phyloP scores from a whole-genome alignment of 2,113 vertebrate genomes.

The Gobio gobio region DNA sequence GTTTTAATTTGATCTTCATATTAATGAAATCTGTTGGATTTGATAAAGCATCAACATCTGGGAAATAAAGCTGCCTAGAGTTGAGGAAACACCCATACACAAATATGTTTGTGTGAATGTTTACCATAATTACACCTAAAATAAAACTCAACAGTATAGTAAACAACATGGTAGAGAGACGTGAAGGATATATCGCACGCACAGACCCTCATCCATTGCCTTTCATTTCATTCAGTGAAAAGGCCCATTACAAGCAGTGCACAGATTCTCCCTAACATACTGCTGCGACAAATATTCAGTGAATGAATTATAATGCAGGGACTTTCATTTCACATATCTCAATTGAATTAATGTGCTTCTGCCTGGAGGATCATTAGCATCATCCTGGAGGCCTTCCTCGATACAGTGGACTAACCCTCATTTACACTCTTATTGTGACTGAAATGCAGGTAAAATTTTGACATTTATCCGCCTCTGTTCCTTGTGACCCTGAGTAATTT shows the following conservation, averaged over 20 bases:
- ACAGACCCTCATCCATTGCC: background rate
- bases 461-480: constrained; percentile 42
- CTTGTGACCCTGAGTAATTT: constrained; percentile 34
- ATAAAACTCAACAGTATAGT: no score
- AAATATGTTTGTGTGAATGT: no score
- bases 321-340: constrained; percentile 38
- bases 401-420: constrained; percentile 44
- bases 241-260: background rate
- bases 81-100: no score
- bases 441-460: constrained; percentile 33
- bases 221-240: background rate
- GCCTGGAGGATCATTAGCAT: constrained; percentile 46
- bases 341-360: constrained; percentile 47
- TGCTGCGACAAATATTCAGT: constrained; percentile 21
- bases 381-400: constrained; percentile 40
- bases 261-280: background rate
- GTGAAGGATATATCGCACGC: no score
- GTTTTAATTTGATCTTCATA: no score
- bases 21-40: no score
- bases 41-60: no score
- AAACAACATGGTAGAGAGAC: no score
- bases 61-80: no score
- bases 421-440: constrained; percentile 36
- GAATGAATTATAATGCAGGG: constrained; percentile 6
- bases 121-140: no score